Evolutionary conservation across 2,888 invertebrate genomes (phyloP), one percentile per base, ranked within the genome.

Genomic region (Drosophila pseudotalamancana): DNA sequence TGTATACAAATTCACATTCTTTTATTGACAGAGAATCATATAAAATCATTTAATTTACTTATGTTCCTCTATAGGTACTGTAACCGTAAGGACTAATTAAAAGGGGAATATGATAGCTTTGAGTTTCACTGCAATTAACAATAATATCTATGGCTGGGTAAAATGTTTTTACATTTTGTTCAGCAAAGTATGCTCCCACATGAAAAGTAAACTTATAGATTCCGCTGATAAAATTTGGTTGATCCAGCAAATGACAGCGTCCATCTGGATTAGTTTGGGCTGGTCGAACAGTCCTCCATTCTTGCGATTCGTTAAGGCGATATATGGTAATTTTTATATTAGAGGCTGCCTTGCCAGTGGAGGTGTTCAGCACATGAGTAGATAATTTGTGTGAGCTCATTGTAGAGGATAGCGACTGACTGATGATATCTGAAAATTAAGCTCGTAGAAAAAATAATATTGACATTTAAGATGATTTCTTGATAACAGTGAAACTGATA

Each of bases 61-160:
- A 82, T 77, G 95, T 93, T 2, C 80, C 80, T 1, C 81, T 72
- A 89, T 96, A 96, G 0, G 96, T 96, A 0, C 95, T 94, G 81
- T 96, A 96, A 11, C 96, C 95, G 89, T 93, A 96, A 0, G 96
- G 96, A 77, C 94, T 95, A 4, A 96, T 90, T 32, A 96, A 91
- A 21, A 96, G 91, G 0, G 96, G 96, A 62, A 96, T 94, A 90
- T 96, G 96, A 90, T 96, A 95, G 78, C 95, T 94, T 53, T 94
- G 92, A 6, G 93, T 93, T 56, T 93, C 92, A 35, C 93, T 93
- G 34, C 94, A 93, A 66, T 95, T 94, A 90, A 96, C 95, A 6
- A 94, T 93, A 59, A 96, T 94, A 92, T 96, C 96, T 43, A 96
- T 94, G 87, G 94, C 95, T 0, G 96, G 96, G 90, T 95, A 97